Conservation (phyloP, 2,113 vertebrate genomes). For the Lepus europaeus region DNA sequence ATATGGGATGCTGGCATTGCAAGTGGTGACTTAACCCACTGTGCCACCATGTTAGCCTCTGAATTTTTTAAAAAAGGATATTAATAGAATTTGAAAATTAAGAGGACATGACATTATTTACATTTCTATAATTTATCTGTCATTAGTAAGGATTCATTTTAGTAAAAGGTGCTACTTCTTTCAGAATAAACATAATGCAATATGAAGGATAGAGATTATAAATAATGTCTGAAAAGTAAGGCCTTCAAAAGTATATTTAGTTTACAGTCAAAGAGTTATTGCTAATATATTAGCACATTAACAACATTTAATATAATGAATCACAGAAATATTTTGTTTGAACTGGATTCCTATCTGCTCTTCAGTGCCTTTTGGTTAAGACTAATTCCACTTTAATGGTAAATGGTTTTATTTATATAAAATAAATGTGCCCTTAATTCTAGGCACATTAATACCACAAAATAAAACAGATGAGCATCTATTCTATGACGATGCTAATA, state of each 20-base stretch:
- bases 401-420: slow-evolving; percentile 49
- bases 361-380: not conserved
- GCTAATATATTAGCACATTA: not conserved
- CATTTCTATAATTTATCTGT: not conserved
- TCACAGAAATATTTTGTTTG: not conserved
- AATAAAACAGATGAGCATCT: not conserved
- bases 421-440: slow-evolving; percentile 34
- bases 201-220: not conserved
- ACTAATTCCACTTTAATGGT: not conserved
- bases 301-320: slow-evolving; percentile 52
- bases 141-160: not conserved
- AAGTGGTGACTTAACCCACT: no score
- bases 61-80: not conserved
- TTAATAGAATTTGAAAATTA: not conserved
- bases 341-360: not conserved
- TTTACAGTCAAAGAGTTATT: not conserved
- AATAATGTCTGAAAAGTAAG: slow-evolving; percentile 59
- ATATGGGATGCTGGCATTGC: no score
- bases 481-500: slow-evolving; percentile 64
- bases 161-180: not conserved
- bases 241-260: not conserved
- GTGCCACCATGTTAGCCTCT: no score
- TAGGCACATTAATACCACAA: slow-evolving; percentile 39
- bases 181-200: slow-evolving; percentile 45
- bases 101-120: not conserved